Evolutionary conservation across 1,140 invertebrate genomes (phyloP), one percentile per base, ranked within the genome.

Genomic region (Triops cancriformis): DNA sequence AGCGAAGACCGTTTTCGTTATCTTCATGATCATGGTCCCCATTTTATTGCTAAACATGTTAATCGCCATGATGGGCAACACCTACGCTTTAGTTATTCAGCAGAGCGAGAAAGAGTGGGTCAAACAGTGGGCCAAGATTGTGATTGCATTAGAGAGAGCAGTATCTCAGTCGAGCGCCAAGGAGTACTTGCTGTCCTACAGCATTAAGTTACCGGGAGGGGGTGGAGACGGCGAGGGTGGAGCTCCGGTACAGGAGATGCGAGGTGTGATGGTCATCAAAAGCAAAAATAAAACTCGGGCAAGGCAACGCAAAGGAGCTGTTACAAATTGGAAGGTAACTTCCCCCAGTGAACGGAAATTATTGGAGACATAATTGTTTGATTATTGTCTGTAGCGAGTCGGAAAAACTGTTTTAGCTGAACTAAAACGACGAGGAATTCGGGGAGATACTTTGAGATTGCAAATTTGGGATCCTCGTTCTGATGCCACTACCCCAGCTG

Each of bases 31-130:
- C 26, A 90, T 99, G 73, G 95, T 98, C 77, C 97, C 97, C 0
- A 97, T 99, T 82, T 86, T 99, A 23, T 86, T 99, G 80, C 88
- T 98, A 5, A 99, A 99, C 89, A 88, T 99, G 95, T 89, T 99
- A 82, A 98, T 98, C 80, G 97, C 97, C 78, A 98, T 98, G 96
- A 98, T 99, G 96, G 96, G 95, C 77, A 98, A 98, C 84, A 98
- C 96, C 0, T 99, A 98, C 83, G 96, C 97, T 4, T 93, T 98
- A 81, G 95, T 99, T 74, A 99, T 98, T 79, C 93, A 96, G 83
- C 95, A 97, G 83, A 98, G 96, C 73, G 97, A 99, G 85, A 98
- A 98, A 84, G 97, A 99, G 85, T 99, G 95, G 93, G 92, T 98
- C 83, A 98, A 98, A 86, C 97, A 97, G 92, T 99, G 97, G 95